Evolutionary conservation across 2,888 invertebrate species (phyloP).

Genomic region (Erebia epiphron): DNA sequence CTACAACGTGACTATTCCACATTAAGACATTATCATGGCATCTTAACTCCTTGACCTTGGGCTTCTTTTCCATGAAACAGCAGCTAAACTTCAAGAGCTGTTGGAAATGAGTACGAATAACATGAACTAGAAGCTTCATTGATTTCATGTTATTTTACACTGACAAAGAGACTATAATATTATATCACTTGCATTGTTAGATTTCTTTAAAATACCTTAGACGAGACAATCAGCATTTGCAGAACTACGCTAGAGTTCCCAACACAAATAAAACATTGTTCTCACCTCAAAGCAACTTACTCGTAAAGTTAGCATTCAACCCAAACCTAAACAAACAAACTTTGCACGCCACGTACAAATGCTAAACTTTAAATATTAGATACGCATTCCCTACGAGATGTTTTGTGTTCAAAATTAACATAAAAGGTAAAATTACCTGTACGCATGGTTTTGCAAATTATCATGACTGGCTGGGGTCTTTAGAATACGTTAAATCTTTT

Average conservation of each 20-base stretch:
- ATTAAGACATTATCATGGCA: too few species aligned
- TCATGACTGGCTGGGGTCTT: too few species aligned
- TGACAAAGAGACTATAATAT: neutral
- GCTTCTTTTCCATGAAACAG: neutral
- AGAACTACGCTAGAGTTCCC: neutral
- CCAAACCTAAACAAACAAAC: conserved; percentile 36
- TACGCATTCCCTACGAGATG: conserved; percentile 11
- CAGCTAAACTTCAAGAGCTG: too few species aligned
- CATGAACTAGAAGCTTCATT: too few species aligned
- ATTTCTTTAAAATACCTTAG: neutral
- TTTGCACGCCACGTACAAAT: conserved; percentile 27
- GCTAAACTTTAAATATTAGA: conserved; percentile 34
- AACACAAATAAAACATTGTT: conserved; percentile 37
- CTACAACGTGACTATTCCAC: too few species aligned
- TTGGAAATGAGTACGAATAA: too few species aligned
- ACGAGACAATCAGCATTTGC: conserved; percentile 13
- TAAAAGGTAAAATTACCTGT: neutral
- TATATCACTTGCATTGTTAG: too few species aligned
- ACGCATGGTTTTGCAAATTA: too few species aligned
- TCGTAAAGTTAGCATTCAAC: conserved; percentile 23
- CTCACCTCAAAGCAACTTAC: conserved; percentile 30
- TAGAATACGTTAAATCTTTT: too few species aligned
- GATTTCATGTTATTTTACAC: neutral
- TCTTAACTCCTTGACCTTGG: too few species aligned
- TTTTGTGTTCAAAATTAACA: conserved; percentile 12